Evolutionary conservation across 2,797 vertebrate genomes (phyloP).

Genomic region (Melanotaenia nigrans): DNA sequence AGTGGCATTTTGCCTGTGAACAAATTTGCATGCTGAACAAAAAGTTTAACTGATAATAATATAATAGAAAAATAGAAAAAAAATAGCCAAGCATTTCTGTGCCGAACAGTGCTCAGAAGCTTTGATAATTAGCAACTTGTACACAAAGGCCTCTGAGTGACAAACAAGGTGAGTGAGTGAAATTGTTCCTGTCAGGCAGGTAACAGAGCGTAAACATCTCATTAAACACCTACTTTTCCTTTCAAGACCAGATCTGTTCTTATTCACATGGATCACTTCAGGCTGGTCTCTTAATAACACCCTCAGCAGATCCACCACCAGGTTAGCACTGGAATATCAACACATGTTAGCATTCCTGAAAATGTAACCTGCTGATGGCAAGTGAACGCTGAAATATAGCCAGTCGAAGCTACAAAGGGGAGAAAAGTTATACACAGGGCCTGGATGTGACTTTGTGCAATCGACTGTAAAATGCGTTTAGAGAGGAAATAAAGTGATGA

Average conservation of each 20-base stretch:
- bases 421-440: conserved; percentile 14
- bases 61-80: background rate
- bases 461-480: conserved; percentile 35
- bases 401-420: too few species aligned
- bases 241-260: conserved; percentile 27
- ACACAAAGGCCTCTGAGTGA: conserved; percentile 60
- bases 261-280: conserved; percentile 50
- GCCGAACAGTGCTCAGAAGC: conserved; percentile 35
- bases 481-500: conserved; percentile 37
- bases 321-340: conserved; percentile 25
- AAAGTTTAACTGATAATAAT: background rate
- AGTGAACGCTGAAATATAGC: conserved; percentile 2
- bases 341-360: conserved; percentile 23
- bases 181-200: conserved; percentile 67
- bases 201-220: conserved; percentile 74
- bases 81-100: conserved; percentile 18
- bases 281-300: conserved; percentile 22
- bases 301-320: conserved; percentile 8
- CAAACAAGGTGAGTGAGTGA: conserved; percentile 74
- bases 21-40: background rate
- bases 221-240: conserved; percentile 69
- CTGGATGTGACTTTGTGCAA: conserved; percentile 29
- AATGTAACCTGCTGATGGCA: conserved; percentile 25
- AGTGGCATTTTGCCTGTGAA: background rate
- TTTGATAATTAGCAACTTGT: conserved; percentile 67